phyloP scores from a whole-genome alignment of 2,797 vertebrate genomes.

The Mus caroli region DNA sequence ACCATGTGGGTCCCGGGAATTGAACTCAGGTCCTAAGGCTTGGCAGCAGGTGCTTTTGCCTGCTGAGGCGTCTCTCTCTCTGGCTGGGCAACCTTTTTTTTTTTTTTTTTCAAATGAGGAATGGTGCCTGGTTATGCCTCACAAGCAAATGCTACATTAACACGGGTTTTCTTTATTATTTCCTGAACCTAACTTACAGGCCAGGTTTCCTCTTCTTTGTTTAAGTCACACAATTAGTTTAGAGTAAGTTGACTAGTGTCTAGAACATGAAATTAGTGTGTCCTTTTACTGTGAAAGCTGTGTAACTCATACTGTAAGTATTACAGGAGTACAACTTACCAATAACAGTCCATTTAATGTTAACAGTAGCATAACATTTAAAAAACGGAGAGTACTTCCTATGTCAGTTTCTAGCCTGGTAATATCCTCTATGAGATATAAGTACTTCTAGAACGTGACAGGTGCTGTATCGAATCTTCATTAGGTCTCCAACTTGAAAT shows the following conservation, averaged over 20 bases:
- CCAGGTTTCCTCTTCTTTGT: not conserved
- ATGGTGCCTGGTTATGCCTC: not conserved
- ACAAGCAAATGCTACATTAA: constrained; percentile 35
- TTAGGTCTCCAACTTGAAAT: constrained; percentile 52
- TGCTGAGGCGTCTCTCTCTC: not conserved
- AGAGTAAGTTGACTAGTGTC: not conserved
- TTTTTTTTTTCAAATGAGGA: not conserved
- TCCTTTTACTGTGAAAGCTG: constrained; percentile 10
- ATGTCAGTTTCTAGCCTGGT: not conserved
- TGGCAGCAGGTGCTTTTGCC: not conserved
- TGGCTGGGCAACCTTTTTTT: not conserved
- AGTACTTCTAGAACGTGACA: constrained; percentile 33
- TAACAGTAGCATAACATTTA: not conserved
- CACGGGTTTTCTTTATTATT: constrained; percentile 48
- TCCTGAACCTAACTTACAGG: not conserved
- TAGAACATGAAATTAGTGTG: not conserved
- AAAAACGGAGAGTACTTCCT: constrained; percentile 16
- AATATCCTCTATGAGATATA: not conserved
- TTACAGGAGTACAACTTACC: not conserved
- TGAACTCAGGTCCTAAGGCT: not conserved
- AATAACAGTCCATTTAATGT: not conserved
- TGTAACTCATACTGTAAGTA: constrained; percentile 17
- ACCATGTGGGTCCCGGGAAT: not conserved
- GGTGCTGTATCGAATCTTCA: not conserved
- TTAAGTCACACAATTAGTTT: not conserved